phyloP scores from a whole-genome alignment of 2,888 invertebrate species.

The Junonia oenone region DNA sequence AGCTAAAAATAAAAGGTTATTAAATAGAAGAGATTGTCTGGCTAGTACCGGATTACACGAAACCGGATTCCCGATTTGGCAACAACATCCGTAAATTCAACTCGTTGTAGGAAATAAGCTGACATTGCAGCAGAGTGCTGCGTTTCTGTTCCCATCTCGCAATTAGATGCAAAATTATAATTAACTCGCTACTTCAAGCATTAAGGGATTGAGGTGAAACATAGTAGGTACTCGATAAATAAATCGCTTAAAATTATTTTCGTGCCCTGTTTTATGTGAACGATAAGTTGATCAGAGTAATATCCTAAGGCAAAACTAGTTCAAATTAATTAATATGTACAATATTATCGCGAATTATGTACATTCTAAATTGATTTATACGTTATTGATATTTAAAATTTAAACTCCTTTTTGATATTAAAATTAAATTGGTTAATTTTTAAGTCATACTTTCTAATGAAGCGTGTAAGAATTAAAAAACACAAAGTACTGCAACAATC shows the following conservation, averaged over 20 bases:
- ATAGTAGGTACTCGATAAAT: not conserved
- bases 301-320: too few species aligned
- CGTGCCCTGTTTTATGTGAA: too few species aligned
- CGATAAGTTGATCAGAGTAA: too few species aligned
- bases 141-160: not conserved
- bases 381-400: too few species aligned
- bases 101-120: conserved; percentile 19
- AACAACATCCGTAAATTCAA: conserved; percentile 27
- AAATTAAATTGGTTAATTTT: too few species aligned
- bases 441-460: too few species aligned
- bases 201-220: not conserved
- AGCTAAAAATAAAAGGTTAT: conserved; percentile 22
- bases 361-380: too few species aligned
- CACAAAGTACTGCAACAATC: too few species aligned
- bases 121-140: conserved; percentile 12
- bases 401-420: too few species aligned
- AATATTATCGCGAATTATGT: too few species aligned
- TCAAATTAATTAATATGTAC: too few species aligned
- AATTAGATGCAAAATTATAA: conserved; percentile 5
- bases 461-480: too few species aligned
- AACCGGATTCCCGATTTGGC: conserved; percentile 27
- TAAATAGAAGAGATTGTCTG: conserved; percentile 22
- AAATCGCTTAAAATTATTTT: not conserved
- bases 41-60: conserved; percentile 16
- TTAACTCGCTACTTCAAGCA: not conserved